Conservation (phyloP, 2,888 invertebrate species). For the Schizaphis graminum region DNA sequence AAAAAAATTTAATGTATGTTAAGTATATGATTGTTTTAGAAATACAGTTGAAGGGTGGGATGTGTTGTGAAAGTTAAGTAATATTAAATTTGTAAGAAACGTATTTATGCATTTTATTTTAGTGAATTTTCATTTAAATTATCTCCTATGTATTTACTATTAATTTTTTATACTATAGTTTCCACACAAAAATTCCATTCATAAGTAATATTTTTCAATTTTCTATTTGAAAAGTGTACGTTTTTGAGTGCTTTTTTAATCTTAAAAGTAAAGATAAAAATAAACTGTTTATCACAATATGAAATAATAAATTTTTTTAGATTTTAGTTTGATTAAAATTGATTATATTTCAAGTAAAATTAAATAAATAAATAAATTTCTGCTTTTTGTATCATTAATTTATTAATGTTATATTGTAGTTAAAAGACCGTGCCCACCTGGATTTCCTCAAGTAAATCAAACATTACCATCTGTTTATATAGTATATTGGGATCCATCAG, state of each 20-base stretch:
- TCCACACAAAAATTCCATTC: neutral
- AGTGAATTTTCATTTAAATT: neutral
- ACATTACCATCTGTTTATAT: constrained; percentile 46
- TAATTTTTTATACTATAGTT: neutral
- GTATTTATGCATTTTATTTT: neutral
- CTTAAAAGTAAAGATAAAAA: neutral
- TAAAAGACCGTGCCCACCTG: constrained; percentile 50
- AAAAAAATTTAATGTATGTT: neutral
- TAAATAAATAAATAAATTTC: neutral
- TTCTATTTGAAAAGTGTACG: neutral
- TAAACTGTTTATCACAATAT: neutral
- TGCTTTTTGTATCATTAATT: neutral
- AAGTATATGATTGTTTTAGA: neutral
- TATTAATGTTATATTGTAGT: constrained; percentile 32
- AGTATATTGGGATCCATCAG: constrained; percentile 52
- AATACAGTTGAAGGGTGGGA: no score
- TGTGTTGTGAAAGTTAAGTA: neutral
- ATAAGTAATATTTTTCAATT: neutral
- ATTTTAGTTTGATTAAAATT: neutral
- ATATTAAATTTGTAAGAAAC: neutral
- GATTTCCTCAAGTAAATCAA: constrained; percentile 58
- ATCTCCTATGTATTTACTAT: neutral
- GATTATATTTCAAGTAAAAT: neutral
- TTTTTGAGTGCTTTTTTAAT: neutral
- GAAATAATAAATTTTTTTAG: neutral